These are phyloP conservation scores for Semotilus atromaculatus DNA, from an alignment of 2,797 vertebrate species.

Conservation along the genomic window DNA sequence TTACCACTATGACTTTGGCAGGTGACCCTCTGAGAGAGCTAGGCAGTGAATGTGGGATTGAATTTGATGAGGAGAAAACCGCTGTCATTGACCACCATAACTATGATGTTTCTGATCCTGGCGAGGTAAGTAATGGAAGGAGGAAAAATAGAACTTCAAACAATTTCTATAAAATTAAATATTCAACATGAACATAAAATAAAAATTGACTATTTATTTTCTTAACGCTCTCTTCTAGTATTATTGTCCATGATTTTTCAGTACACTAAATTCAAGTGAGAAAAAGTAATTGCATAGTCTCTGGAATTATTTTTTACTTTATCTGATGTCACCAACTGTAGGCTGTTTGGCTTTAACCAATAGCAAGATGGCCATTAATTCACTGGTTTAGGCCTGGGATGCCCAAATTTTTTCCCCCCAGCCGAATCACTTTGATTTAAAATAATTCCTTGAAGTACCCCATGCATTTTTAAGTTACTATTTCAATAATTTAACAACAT, in stretches of 20 bases:
- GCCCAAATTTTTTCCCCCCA: too few relatives aligned
- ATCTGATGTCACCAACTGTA: not conserved
- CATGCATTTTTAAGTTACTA: not conserved
- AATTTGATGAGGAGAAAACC: conserved; percentile 97
- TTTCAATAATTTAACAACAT: not conserved
- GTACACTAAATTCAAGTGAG: not conserved
- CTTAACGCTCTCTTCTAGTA: not conserved
- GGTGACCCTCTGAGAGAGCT: conserved; percentile 96
- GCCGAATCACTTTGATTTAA: not conserved
- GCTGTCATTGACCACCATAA: conserved; percentile 97
- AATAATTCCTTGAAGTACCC: not conserved
- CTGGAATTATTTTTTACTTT: not conserved
- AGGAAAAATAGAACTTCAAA: not conserved
- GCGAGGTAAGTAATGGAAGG: conserved; percentile 83
- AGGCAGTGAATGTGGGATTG: conserved; percentile 96
- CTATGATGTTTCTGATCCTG: conserved; percentile 92
- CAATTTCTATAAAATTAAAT: not conserved
- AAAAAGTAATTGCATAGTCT: not conserved
- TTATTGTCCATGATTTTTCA: not conserved
- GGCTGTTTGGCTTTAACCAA: not conserved
- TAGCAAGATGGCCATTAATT: not conserved
- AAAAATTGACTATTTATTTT: not conserved
- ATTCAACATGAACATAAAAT: not conserved
- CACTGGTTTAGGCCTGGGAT: not conserved
- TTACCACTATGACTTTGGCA: conserved; percentile 61